Percentiles rank a stretch among this genome's conserved stretches.
Conservation (phyloP, 2,888 invertebrate species). For the Sipha maydis region DNA sequence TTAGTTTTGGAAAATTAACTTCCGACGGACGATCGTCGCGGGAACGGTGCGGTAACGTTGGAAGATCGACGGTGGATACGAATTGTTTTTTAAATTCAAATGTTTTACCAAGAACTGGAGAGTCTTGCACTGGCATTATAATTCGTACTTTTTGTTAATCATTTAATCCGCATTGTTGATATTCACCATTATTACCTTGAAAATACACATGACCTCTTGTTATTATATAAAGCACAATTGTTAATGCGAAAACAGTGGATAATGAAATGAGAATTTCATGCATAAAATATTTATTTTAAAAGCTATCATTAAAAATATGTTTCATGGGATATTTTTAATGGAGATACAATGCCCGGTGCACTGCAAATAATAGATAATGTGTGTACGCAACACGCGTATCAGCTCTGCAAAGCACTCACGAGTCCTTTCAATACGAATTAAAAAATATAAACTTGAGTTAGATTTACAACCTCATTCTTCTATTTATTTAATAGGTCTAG, state of each 20-base stretch:
- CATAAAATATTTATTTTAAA: constrained; percentile 32
- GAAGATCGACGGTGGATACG: not conserved
- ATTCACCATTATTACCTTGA: constrained; percentile 45
- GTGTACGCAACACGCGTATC: not conserved
- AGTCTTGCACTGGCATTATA: not conserved
- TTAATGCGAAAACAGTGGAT: constrained; percentile 17
- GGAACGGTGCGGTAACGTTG: not conserved
- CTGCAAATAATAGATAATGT: not conserved
- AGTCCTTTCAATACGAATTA: too few relatives aligned
- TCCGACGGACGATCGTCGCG: too few relatives aligned
- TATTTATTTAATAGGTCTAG: too few relatives aligned
- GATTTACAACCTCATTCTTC: too few relatives aligned
- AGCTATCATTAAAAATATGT: constrained; percentile 39
- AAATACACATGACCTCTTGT: constrained; percentile 41
- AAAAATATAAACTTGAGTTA: too few relatives aligned
- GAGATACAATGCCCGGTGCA: not conserved
- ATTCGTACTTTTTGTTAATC: not conserved
- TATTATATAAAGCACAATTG: constrained; percentile 15
- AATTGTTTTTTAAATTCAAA: not conserved
- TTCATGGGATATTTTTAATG: constrained; percentile 34
- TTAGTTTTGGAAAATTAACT: too few relatives aligned
- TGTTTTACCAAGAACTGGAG: not conserved
- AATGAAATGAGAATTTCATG: constrained; percentile 46
- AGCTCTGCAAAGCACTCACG: not conserved
- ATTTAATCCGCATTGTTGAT: constrained; percentile 17